phyloP scores from a whole-genome alignment of 2,888 invertebrate genomes.

The Dicranocentrus wangi region DNA sequence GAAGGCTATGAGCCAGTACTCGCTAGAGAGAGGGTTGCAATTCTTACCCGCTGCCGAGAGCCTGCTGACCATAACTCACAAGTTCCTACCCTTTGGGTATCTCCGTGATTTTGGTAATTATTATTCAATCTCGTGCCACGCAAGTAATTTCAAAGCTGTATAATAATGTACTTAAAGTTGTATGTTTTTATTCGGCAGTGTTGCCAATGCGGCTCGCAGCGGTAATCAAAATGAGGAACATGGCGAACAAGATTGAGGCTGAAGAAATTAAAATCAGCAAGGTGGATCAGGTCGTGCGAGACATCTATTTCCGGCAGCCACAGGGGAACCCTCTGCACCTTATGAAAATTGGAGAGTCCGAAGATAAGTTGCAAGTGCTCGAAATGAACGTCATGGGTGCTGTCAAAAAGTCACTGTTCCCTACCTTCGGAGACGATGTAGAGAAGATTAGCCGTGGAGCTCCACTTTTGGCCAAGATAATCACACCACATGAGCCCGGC shows the following conservation, averaged over 20 bases:
- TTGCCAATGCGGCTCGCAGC: background rate
- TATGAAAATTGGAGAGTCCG: background rate
- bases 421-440: background rate
- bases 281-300: background rate
- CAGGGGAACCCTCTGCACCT: background rate
- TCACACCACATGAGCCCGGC: too few relatives aligned
- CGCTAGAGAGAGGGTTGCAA: background rate
- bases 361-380: background rate
- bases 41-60: background rate
- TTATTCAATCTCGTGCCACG: too few relatives aligned
- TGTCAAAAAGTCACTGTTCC: background rate
- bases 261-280: background rate
- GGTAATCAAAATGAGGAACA: background rate
- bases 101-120: background rate
- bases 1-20: background rate
- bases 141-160: too few relatives aligned
- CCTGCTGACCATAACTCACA: background rate
- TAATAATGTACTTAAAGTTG: too few relatives aligned
- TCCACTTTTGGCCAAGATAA: too few relatives aligned
- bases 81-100: constrained; percentile 11
- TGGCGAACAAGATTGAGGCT: background rate
- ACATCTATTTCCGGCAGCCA: background rate
- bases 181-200: background rate
- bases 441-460: too few relatives aligned
- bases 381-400: background rate